Percentiles rank a stretch among this genome's conserved stretches.
Conservation (phyloP, 1,140 invertebrate genomes). For the Zaprionus vittiger region DNA sequence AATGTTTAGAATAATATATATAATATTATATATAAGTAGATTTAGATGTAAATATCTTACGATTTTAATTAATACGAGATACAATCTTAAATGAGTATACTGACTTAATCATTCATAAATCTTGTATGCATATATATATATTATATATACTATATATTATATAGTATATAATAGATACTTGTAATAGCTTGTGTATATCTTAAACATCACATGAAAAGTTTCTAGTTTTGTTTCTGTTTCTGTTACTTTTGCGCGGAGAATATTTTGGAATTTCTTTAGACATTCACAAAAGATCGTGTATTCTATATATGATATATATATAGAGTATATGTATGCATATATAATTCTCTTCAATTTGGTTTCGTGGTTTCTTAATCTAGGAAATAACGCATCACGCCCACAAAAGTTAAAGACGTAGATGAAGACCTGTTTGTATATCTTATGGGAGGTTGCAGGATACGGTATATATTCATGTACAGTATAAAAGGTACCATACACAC, state of each 20-base stretch:
- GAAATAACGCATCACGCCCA: slow-evolving; percentile 72
- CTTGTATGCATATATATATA: slow-evolving; percentile 20
- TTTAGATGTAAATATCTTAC: slow-evolving; percentile 34
- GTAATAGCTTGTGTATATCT: slow-evolving; percentile 52
- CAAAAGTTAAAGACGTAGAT: slow-evolving; percentile 79
- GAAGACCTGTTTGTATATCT: slow-evolving; percentile 80
- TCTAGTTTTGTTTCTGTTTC: slow-evolving; percentile 49
- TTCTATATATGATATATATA: not conserved
- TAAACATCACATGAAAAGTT: slow-evolving; percentile 80
- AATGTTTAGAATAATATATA: slow-evolving; percentile 69
- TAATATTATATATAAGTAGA: slow-evolving; percentile 14
- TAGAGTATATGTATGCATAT: not conserved
- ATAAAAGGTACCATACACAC: slow-evolving; percentile 20
- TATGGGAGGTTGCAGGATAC: slow-evolving; percentile 15
- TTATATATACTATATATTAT: slow-evolving; percentile 11
- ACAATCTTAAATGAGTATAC: slow-evolving; percentile 66
- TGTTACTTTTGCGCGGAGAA: slow-evolving; percentile 1
- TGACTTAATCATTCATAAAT: slow-evolving; percentile 57
- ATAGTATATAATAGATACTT: slow-evolving; percentile 17
- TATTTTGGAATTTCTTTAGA: slow-evolving; percentile 5
- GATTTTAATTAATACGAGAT: slow-evolving; percentile 53
- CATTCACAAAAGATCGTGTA: slow-evolving; percentile 42
- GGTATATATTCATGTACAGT: not conserved
- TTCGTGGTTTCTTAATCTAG: slow-evolving; percentile 55
- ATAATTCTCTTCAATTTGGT: slow-evolving; percentile 38